phyloP scores from a whole-genome alignment of 2,888 invertebrate species.

The Stramonita haemastoma region DNA sequence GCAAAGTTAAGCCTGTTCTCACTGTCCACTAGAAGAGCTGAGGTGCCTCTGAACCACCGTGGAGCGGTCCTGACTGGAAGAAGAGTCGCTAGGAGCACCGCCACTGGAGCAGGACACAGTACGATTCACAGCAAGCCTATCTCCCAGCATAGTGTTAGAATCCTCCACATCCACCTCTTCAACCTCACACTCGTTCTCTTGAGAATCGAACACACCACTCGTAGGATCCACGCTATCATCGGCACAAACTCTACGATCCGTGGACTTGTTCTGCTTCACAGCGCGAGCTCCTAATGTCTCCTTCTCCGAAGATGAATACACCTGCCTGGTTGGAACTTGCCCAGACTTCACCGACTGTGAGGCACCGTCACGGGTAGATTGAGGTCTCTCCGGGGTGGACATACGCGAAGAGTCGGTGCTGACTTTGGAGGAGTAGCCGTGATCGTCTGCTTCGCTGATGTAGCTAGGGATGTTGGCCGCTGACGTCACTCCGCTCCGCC shows the following conservation, averaged over 20 bases:
- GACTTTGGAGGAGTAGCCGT: slow-evolving; percentile 47
- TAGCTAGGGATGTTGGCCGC: slow-evolving; percentile 35
- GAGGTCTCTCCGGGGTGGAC: slow-evolving; percentile 26
- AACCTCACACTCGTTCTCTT: background rate
- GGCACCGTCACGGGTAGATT: background rate
- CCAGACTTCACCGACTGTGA: background rate
- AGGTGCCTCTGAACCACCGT: background rate
- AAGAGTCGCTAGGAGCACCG: background rate
- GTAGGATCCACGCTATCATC: background rate
- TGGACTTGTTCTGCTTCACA: background rate
- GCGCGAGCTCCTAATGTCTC: background rate
- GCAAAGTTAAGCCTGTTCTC: background rate
- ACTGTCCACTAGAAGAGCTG: slow-evolving; percentile 17
- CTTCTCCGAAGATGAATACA: background rate
- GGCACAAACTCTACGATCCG: background rate
- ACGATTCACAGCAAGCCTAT: background rate
- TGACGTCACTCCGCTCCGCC: slow-evolving; percentile 21
- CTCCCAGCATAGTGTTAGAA: background rate
- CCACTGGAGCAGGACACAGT: background rate
- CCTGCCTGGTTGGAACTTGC: background rate
- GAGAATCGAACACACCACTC: slow-evolving; percentile 7
- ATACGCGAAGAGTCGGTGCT: slow-evolving; percentile 42
- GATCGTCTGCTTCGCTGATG: slow-evolving; percentile 36
- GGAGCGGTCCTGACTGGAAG: slow-evolving; percentile 19
- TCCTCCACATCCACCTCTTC: background rate